These are phyloP conservation scores for Smithornis capensis DNA, from an alignment of 2,113 vertebrate genomes.

Conservation along the genomic window DNA sequence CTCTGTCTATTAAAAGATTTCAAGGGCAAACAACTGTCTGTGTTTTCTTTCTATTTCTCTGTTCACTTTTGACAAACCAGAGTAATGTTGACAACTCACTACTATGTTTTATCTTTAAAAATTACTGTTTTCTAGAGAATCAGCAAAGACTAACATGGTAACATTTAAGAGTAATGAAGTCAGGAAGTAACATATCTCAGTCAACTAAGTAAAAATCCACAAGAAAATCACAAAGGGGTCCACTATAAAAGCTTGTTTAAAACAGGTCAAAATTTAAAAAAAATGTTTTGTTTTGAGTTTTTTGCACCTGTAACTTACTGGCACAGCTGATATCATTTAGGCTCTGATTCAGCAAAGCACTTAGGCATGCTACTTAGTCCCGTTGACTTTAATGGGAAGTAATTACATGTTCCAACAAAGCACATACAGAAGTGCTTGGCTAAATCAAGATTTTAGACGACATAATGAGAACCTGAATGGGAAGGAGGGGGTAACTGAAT, in stretches of 20 bases:
- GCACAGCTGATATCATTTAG: slow-evolving; percentile 59
- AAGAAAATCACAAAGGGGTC: neutral
- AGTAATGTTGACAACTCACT: neutral
- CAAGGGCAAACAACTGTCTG: neutral
- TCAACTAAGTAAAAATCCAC: neutral
- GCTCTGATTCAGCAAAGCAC: slow-evolving; percentile 58
- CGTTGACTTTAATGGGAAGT: slow-evolving; percentile 57
- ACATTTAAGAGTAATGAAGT: neutral
- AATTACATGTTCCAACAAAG: slow-evolving; percentile 65
- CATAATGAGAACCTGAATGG: slow-evolving; percentile 51
- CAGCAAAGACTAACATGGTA: neutral
- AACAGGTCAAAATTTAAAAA: neutral
- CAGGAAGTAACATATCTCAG: neutral
- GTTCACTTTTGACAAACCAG: neutral
- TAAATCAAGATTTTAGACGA: slow-evolving; percentile 43
- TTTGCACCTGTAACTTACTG: slow-evolving; percentile 59
- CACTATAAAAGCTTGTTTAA: neutral
- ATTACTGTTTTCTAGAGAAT: neutral
- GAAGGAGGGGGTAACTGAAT: neutral
- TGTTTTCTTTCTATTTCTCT: neutral
- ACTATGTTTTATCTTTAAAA: neutral
- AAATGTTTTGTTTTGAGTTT: neutral
- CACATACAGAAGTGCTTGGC: slow-evolving; percentile 42
- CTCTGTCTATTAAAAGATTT: neutral
- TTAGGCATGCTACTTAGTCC: slow-evolving; percentile 49